Percentiles rank a stretch among this genome's conserved stretches.
phyloP scores from a whole-genome alignment of 2,113 vertebrate species.

The Strix uralensis region DNA sequence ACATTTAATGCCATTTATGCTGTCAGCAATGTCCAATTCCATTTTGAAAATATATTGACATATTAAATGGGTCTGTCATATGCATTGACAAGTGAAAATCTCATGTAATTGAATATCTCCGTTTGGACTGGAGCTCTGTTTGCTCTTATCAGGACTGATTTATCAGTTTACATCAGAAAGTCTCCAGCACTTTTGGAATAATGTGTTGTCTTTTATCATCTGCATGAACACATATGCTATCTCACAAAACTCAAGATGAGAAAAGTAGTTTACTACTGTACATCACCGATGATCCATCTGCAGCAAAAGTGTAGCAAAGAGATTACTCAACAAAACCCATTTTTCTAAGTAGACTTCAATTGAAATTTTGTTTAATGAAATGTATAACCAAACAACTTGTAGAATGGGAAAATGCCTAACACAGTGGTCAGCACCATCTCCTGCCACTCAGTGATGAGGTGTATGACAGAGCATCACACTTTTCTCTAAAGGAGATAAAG shows the following conservation, averaged over 20 bases:
- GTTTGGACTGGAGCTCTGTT: slow-evolving; percentile 37
- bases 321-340: not conserved
- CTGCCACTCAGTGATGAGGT: not conserved
- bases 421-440: not conserved
- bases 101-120: slow-evolving; percentile 41
- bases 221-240: not conserved
- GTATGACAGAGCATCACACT: not conserved
- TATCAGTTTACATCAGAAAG: slow-evolving; percentile 53
- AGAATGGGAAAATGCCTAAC: not conserved
- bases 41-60: slow-evolving; percentile 40
- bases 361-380: not conserved
- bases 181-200: slow-evolving; percentile 8
- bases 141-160: slow-evolving; percentile 54
- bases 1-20: slow-evolving; percentile 18
- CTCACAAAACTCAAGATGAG: not conserved
- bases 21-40: slow-evolving; percentile 45
- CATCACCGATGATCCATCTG: not conserved
- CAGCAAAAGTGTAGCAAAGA: not conserved
- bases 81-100: slow-evolving; percentile 26
- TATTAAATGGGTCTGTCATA: slow-evolving; percentile 48
- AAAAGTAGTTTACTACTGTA: not conserved
- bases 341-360: not conserved
- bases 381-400: not conserved
- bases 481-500: not conserved
- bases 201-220: not conserved